Base-by-base conservation (phyloP, 53 echinoderm and acorn worm genomes). In the Apostichopus leukothele region DNA sequence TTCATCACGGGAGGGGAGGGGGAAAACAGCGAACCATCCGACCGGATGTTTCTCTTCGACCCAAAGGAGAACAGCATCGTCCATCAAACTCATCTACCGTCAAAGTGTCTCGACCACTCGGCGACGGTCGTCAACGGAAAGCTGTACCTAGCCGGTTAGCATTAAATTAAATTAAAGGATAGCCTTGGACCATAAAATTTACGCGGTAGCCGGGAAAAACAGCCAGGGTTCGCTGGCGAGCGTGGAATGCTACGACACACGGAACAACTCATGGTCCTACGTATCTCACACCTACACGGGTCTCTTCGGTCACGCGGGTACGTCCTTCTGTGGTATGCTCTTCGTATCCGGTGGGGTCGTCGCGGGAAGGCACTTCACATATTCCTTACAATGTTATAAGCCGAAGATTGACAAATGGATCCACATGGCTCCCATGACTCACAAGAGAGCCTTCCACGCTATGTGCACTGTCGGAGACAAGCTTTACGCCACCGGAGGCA, bases 191-290 rank as follows among this genome's bases (percentile, higher is more conserved):
- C 86, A 88, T 20, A 91, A 90, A 3, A 39, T 97, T 5, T 97
- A 97, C 63, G 98, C 98, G 0, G 94, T 95, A 6, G 98, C 94
- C 9, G 98, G 95, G 0, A 97, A 95, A 93, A 97, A 97, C 50
- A 87, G 83, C n/a, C 92, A 93, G 11, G 94, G 94, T 3, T 93
- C 94, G 3, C 91, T 95, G 14, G 98, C 93, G 8, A 97, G 95
- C 73, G 98, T 95, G 4, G 98, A 95, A 59, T 90, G 90, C 59
- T 97, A 93, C 76, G 91, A 97, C 77, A 90, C 92, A 6, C 77
- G 53, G 3, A 89, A 89, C 18, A 92, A 95, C 51, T 78, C 93
- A 12, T 97, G 98, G 98, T 83, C 71, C 1, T 94, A 89, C 39
- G 91, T 86, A 0, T 66, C 95, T 5, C 94, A 94, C 57, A 88